phyloP scores from a whole-genome alignment of 2,797 vertebrate species.

The Macrochelys suwanniensis region DNA sequence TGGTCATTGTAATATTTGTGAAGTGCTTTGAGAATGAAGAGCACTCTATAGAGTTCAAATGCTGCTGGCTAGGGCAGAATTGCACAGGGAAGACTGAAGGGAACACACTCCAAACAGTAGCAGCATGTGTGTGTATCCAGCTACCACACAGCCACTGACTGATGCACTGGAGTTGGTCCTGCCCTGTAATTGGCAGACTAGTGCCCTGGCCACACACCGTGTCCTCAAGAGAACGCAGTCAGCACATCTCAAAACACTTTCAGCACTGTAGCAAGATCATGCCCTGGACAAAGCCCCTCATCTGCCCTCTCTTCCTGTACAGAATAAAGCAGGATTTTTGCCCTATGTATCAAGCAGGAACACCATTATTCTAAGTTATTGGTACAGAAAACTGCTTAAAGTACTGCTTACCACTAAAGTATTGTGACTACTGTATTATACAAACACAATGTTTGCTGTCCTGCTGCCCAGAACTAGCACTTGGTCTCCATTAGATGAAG shows the following conservation, averaged over 20 bases:
- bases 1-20: background rate
- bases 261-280: background rate
- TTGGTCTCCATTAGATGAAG: background rate
- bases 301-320: background rate
- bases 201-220: background rate
- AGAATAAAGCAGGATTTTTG: background rate
- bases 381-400: background rate
- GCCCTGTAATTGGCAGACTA: background rate
- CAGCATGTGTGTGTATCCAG: fast-evolving
- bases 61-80: background rate
- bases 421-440: background rate
- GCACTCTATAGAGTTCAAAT: background rate
- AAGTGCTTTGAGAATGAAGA: background rate
- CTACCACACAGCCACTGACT: background rate
- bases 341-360: background rate
- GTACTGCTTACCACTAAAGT: background rate
- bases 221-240: background rate
- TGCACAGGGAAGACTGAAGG: background rate
- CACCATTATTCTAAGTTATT: background rate
- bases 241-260: background rate
- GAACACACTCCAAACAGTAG: background rate
- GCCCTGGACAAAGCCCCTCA: background rate
- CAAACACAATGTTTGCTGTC: background rate
- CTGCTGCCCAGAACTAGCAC: background rate
- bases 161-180: background rate